Percentiles rank a stretch among this genome's conserved stretches.
Evolutionary conservation across 2,113 vertebrate genomes (phyloP).

Genomic region (Hiodon tergisus): DNA sequence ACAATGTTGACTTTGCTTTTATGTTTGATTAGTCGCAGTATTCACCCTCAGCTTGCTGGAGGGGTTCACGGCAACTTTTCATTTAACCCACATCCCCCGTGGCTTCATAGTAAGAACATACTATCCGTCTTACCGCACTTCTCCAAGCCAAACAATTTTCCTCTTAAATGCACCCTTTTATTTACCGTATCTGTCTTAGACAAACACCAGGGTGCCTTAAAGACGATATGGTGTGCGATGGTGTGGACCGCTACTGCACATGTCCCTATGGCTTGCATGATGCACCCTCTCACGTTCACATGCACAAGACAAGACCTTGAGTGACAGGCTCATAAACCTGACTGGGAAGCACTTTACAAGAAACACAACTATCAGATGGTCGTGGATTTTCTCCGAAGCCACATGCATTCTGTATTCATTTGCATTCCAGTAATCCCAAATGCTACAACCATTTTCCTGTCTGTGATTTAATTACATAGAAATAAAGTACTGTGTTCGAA

Average conservation of each 20-base stretch:
- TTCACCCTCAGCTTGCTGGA: not conserved
- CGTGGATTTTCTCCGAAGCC: no score
- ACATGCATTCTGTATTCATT: no score
- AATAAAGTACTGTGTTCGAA: not conserved
- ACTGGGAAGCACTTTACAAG: not conserved
- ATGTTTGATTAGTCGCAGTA: constrained; percentile 18
- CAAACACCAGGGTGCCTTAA: not conserved
- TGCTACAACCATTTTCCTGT: no score
- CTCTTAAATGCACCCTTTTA: not conserved
- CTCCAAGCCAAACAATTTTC: not conserved
- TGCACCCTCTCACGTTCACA: not conserved
- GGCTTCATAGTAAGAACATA: not conserved
- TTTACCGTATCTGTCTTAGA: constrained; percentile 17
- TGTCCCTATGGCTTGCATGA: no score
- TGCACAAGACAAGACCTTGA: not conserved
- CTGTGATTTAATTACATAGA: not conserved
- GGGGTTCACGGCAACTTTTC: constrained; percentile 16
- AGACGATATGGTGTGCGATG: not conserved
- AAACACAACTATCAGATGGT: constrained; percentile 6
- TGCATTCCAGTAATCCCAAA: no score
- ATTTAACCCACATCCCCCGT: not conserved
- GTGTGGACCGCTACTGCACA: no score
- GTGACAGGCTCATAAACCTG: not conserved
- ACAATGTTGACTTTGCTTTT: constrained; percentile 12
- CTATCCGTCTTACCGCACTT: constrained; percentile 1